Evolutionary conservation across 2,888 invertebrate species (phyloP), one percentile per base, ranked within the genome.

Genomic region (Agapostemon virescens): DNA sequence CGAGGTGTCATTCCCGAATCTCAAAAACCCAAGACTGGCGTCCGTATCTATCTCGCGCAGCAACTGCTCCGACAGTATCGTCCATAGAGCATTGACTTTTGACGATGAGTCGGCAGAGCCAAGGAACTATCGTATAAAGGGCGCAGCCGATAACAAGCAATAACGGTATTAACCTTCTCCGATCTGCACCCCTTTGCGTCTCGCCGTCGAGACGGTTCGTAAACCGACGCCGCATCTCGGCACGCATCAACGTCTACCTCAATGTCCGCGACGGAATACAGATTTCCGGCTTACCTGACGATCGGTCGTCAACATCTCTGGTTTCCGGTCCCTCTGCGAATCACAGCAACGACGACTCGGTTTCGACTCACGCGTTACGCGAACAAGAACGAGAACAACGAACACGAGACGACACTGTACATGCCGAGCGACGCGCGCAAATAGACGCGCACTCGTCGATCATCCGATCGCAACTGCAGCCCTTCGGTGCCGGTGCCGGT

Each of bases 381-480:
- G 30, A 61, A 20, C 33, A 4, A n/a, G 9, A n/a, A 71, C 26
- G 40, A 55, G 26, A 30, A 2, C 7, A 26, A 26, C 58, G 55
- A 72, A 3, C 49, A 55, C 66, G 61, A 42, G 38, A 64, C 23
- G 45, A 17, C 78, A 75, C 74, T 69, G 72, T 69, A 74, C 82
- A 78, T 75, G 13, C 77, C 69, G 79, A 5, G 38, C 38, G 72
- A 42, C 40, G 61, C 72, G 40, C 58, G 58, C 70, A 55, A 42
- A n/a, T 11, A 71, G 79, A 86, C 69, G 75, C 79, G 78, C 82
- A 85, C 89, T 74, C 85, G 83, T 83, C 88, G 88, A 88, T 87
- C 87, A 85, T 86, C 83, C 86, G 89, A 85, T 85, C 86, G 79
- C 81, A 79, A 86, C 83, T 84, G 88, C 84, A 84, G 84, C 86